Evolutionary conservation across 2,113 vertebrate genomes (phyloP).

Genomic region (Microtus oregoni): DNA sequence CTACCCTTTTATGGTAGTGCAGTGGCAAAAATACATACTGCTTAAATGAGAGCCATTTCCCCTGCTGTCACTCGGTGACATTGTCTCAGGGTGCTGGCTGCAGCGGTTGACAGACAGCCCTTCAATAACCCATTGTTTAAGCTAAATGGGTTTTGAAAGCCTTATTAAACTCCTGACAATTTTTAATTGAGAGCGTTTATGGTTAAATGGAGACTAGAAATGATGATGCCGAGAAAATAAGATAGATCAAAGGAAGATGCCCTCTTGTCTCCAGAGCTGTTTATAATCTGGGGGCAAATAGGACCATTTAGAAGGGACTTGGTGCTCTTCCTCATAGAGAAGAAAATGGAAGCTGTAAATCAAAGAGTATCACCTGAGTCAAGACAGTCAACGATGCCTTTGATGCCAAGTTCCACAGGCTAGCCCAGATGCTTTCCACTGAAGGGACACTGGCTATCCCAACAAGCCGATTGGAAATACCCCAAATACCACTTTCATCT

Average conservation of each 20-base stretch:
- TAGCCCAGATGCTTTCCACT: not conserved
- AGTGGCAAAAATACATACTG: not conserved
- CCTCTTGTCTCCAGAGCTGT: not conserved
- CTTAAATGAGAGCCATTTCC: not conserved
- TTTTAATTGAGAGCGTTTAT: slow-evolving; percentile 56
- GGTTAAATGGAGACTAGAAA: slow-evolving; percentile 54
- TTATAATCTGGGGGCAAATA: not conserved
- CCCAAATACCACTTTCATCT: not conserved
- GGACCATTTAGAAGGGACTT: not conserved
- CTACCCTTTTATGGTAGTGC: not conserved
- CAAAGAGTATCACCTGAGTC: not conserved
- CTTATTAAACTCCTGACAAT: slow-evolving; percentile 47
- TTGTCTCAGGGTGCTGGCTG: rapidly evolving
- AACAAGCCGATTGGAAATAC: too few species aligned
- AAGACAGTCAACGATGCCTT: not conserved
- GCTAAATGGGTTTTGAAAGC: slow-evolving; percentile 65
- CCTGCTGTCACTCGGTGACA: not conserved
- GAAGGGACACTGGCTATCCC: not conserved
- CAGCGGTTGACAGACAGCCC: not conserved
- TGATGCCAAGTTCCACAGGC: not conserved
- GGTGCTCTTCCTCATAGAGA: not conserved
- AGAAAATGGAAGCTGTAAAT: not conserved
- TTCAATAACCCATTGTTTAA: slow-evolving; percentile 40
- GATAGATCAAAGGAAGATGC: not conserved
- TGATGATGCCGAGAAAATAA: slow-evolving; percentile 25